Percentiles rank a stretch among this genome's conserved stretches.
These are phyloP conservation scores for Nemoura dubitans DNA, from an alignment of 2,888 invertebrate species.

Conservation along the genomic window DNA sequence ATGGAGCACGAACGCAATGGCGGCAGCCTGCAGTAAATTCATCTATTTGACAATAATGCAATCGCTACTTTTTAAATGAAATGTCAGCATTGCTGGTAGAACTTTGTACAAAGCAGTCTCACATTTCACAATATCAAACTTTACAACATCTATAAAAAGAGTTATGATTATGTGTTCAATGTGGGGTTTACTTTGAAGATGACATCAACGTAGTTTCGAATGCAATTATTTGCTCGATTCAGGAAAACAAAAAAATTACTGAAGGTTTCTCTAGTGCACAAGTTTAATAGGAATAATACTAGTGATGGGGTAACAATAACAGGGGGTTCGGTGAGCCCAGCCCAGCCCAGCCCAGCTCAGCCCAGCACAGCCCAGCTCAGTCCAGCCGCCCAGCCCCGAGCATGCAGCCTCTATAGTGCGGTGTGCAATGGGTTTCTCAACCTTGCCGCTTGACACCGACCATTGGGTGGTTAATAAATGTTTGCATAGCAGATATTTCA, in stretches of 20 bases:
- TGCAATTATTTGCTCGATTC: neutral
- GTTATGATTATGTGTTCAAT: too few relatives aligned
- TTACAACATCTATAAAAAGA: too few relatives aligned
- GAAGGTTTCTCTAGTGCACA: neutral
- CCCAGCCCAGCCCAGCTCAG: too few relatives aligned
- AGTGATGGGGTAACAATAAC: neutral
- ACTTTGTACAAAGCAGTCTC: neutral
- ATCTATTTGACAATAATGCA: neutral
- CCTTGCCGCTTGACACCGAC: too few relatives aligned
- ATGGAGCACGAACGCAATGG: neutral
- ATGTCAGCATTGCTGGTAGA: neutral
- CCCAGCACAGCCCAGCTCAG: too few relatives aligned
- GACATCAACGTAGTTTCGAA: neutral
- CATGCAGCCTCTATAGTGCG: too few relatives aligned
- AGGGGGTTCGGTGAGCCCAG: too few relatives aligned
- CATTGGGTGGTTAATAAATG: too few relatives aligned
- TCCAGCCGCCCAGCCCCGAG: too few relatives aligned
- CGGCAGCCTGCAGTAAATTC: neutral
- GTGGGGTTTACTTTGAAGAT: too few relatives aligned
- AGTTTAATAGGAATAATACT: neutral
- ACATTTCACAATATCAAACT: neutral
- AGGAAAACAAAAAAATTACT: neutral
- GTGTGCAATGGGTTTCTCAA: too few relatives aligned
- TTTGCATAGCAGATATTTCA: too few relatives aligned
- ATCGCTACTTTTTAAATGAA: neutral